Base-by-base conservation (phyloP, 2,113 vertebrate genomes). In the Polyodon spathula region DNA sequence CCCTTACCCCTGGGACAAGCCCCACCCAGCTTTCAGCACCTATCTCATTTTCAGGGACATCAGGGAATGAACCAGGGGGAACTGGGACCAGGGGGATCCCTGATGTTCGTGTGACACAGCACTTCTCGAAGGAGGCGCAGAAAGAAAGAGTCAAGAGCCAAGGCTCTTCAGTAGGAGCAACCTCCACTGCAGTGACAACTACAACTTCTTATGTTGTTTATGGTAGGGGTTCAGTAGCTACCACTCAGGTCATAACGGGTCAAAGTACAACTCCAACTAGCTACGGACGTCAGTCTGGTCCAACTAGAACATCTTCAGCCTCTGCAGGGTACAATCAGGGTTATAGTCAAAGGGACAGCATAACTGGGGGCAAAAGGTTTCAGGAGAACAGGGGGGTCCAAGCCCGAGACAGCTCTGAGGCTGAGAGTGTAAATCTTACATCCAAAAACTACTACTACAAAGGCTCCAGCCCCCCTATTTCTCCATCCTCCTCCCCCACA, bases 21-120 rank as follows among this genome's bases (percentile, higher is more conserved):
- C 95, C 94, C 67, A 97, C 95, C 0, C 96, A 99, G 71, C 79
- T 93, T 0, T 78, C 87, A 0, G 92, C 94, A 61, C 94, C 95
- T 0, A 81, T 93, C 60, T 92, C 94, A 27, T 96, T 97, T 48
- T 78, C 85, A 4, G 27, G 27, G 27, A 14, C 81, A 62, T 74
- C 85, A 0, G 81, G 84, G 6, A 48, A 80, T 43, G 84, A 86
- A 6, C 66, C 80, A 69, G 76, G 79, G 68, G 78, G 86, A 59
- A 65, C 70, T 0, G 60, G 70, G 1, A 81, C 81, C 62, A 88
- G 88, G 60, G 82, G 85, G 60, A 86, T 92, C 68, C 86, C 92
- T 0, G 90, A 92, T 10, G 91, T 92, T 17, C 81, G 86, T 12
- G 91, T 92, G 65, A 91, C 93, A 54, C 95, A 94, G 71, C 92